Conservation (phyloP, 2,888 invertebrate genomes). For the Patella caerulea region DNA sequence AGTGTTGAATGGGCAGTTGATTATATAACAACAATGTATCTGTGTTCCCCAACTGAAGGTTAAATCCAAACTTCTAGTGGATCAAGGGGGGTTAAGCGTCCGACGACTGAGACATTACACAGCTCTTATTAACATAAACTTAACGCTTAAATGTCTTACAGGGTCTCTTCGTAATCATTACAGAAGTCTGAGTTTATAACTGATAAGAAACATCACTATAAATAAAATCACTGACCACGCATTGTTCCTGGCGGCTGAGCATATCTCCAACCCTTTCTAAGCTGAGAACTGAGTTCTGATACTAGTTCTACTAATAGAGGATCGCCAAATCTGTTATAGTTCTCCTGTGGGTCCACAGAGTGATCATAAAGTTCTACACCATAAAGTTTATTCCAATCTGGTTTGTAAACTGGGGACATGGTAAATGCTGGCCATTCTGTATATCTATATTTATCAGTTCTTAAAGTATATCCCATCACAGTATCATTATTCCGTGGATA, state of each 20-base stretch:
- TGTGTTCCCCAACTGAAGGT: too few species aligned
- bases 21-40: too few species aligned
- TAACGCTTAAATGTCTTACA: too few species aligned
- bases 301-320: conserved; percentile 55
- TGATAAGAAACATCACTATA: too few species aligned
- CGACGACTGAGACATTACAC: too few species aligned
- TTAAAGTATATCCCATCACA: conserved; percentile 47
- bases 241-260: not conserved
- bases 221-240: not conserved
- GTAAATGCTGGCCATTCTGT: conserved; percentile 50
- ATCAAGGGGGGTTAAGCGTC: too few species aligned
- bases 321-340: conserved; percentile 34
- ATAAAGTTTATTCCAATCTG: conserved; percentile 32
- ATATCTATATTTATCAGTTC: conserved; percentile 47
- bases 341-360: conserved; percentile 41
- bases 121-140: too few species aligned
- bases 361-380: conserved; percentile 45
- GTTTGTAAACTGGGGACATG: conserved; percentile 28
- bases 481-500: conserved; percentile 16
- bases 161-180: too few species aligned
- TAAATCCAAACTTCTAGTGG: too few species aligned
- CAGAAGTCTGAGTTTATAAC: too few species aligned
- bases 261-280: conserved; percentile 51
- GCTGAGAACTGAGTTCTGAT: conserved; percentile 35
- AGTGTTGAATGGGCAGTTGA: too few species aligned